Conservation (phyloP, 2,888 invertebrate genomes). For the Parasteatoda lunata region DNA sequence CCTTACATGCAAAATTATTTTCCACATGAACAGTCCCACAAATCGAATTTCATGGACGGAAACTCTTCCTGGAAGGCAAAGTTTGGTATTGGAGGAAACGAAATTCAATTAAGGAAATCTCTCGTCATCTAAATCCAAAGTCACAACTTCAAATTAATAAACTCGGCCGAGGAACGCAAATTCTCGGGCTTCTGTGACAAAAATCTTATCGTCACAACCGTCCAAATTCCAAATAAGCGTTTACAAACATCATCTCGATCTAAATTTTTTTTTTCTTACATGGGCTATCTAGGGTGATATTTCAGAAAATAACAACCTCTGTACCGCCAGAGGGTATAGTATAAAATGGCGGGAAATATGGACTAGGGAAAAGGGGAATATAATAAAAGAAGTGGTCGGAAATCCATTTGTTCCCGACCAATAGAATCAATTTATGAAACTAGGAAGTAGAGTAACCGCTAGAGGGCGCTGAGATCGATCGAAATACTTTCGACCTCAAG, state of each 20-base stretch:
- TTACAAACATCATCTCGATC: slow-evolving; percentile 42
- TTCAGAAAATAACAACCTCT: slow-evolving; percentile 64
- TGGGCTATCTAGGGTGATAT: slow-evolving; percentile 46
- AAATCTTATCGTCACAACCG: slow-evolving; percentile 13
- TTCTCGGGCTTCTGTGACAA: slow-evolving; percentile 22
- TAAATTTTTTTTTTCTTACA: slow-evolving; percentile 46
- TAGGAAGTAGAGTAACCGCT: slow-evolving; percentile 60
- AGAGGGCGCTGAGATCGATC: slow-evolving; percentile 65
- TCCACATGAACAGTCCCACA: slow-evolving; percentile 11
- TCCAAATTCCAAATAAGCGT: slow-evolving; percentile 38
- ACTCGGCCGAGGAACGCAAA: slow-evolving; percentile 9
- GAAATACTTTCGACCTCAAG: slow-evolving; percentile 1
- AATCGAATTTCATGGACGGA: slow-evolving; percentile 32
- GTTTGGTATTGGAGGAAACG: background rate
- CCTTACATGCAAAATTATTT: slow-evolving; percentile 41
- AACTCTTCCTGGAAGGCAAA: slow-evolving; percentile 21
- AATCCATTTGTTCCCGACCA: slow-evolving; percentile 64
- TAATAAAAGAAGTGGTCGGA: slow-evolving; percentile 59
- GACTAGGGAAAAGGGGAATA: slow-evolving; percentile 32
- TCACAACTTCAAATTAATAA: slow-evolving; percentile 27
- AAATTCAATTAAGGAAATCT: slow-evolving; percentile 31
- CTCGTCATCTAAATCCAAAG: background rate
- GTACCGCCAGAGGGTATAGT: slow-evolving; percentile 62
- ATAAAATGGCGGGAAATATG: slow-evolving; percentile 66
- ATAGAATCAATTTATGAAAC: slow-evolving; percentile 66